phyloP scores from a whole-genome alignment of 2,888 invertebrate species.

The Listrodromus nycthemerus region DNA sequence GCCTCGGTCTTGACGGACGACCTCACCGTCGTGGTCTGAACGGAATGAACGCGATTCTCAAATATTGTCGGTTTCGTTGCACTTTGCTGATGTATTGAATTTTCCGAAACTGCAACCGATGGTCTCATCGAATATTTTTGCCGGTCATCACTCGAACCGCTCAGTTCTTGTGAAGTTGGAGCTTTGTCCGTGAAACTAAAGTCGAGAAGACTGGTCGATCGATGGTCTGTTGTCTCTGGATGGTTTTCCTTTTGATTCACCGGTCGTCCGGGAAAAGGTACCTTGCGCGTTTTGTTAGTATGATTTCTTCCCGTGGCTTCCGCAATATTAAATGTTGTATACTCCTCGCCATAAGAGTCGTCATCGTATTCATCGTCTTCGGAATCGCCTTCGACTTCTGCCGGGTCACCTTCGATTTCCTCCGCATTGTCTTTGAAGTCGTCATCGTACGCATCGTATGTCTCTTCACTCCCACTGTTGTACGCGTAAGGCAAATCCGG shows the following conservation, averaged over 20 bases:
- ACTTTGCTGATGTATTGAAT: background rate
- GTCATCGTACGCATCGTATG: background rate
- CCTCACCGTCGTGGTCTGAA: background rate
- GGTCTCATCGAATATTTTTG: background rate
- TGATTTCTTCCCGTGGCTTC: background rate
- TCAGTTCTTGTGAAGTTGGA: background rate
- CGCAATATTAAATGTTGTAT: background rate
- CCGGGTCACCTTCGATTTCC: background rate
- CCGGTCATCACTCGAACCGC: background rate
- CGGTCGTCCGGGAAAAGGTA: background rate
- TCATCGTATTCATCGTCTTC: background rate
- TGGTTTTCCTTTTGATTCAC: background rate
- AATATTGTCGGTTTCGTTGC: background rate
- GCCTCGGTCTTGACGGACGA: background rate
- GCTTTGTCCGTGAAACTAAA: background rate
- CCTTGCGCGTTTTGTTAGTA: background rate
- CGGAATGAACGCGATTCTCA: background rate
- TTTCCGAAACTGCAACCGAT: background rate
- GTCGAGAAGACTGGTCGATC: background rate
- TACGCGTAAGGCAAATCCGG: constrained; percentile 30
- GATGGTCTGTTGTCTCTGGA: background rate
- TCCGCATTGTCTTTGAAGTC: background rate
- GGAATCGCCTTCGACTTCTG: background rate
- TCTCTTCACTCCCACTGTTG: background rate
- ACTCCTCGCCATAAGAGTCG: background rate